Percentiles rank a stretch among this genome's conserved stretches.
Evolutionary conservation across 2,888 invertebrate genomes (phyloP).

Genomic region (Tenthredo distinguenda): DNA sequence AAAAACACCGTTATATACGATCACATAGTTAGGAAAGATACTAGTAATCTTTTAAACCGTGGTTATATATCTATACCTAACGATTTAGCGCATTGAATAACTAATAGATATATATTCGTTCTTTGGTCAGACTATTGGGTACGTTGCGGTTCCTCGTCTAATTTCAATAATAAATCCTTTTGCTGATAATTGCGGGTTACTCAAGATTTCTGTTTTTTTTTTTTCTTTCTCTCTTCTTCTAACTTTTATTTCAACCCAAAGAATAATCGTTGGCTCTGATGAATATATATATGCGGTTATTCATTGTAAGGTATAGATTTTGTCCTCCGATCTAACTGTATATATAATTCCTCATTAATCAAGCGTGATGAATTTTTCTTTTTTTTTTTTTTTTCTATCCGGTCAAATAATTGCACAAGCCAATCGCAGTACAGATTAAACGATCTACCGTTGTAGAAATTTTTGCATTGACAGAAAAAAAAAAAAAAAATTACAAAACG

Average conservation of each 20-base stretch:
- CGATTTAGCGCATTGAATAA: not conserved
- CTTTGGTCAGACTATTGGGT: no score
- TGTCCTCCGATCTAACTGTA: no score
- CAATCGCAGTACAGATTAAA: not conserved
- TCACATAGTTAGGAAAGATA: not conserved
- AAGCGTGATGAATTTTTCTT: no score
- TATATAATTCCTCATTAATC: no score
- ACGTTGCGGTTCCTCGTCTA: not conserved
- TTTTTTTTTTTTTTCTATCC: not conserved
- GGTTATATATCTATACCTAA: not conserved
- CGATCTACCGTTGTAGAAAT: not conserved
- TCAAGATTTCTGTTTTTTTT: no score
- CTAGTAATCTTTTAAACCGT: conserved; percentile 15
- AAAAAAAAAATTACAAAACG: no score
- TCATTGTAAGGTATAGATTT: no score
- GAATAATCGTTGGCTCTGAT: no score
- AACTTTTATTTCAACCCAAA: not conserved
- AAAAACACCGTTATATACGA: not conserved
- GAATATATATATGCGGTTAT: no score
- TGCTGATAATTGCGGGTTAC: conserved; percentile 14
- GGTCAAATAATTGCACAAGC: no score
- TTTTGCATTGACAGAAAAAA: not conserved
- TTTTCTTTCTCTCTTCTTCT: not conserved
- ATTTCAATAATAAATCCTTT: conserved; percentile 37
- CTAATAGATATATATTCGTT: not conserved